These are phyloP conservation scores for Rhinolophus ferrumequinum DNA, from an alignment of 2,113 vertebrate species.

Conservation along the genomic window DNA sequence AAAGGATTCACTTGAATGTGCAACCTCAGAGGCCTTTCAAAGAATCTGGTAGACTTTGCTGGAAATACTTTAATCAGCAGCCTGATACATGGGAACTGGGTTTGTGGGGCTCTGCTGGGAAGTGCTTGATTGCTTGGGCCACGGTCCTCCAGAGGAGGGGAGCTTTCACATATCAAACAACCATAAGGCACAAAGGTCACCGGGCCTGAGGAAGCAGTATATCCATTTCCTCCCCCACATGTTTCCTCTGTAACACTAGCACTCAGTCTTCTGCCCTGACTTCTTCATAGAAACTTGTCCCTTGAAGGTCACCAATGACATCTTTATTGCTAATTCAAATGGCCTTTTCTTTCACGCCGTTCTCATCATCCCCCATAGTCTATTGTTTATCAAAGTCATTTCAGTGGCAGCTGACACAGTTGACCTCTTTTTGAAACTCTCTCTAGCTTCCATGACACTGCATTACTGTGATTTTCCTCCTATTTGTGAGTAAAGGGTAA, in stretches of 20 bases:
- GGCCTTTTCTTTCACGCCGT: background rate
- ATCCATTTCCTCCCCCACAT: constrained; percentile 70
- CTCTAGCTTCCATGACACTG: constrained; percentile 46
- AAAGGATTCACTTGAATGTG: constrained; percentile 65
- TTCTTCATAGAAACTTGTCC: constrained; percentile 52
- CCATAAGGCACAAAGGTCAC: constrained; percentile 45
- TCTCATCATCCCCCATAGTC: background rate
- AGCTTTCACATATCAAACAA: constrained; percentile 28
- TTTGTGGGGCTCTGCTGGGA: constrained; percentile 71
- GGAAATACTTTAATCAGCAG: constrained; percentile 64
- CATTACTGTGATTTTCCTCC: background rate
- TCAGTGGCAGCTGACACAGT: background rate
- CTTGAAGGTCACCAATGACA: constrained; percentile 76
- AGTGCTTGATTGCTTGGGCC: background rate
- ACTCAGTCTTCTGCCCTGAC: background rate
- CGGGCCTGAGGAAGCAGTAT: constrained; percentile 26
- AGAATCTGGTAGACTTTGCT: constrained; percentile 61
- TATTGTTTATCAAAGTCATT: constrained; percentile 47
- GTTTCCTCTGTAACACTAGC: constrained; percentile 44
- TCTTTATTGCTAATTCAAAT: constrained; percentile 52
- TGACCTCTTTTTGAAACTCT: constrained; percentile 36
- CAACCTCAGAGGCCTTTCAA: constrained; percentile 67
- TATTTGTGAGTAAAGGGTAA: constrained; percentile 9
- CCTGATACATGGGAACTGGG: constrained; percentile 34
- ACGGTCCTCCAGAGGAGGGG: background rate